Percentiles rank a stretch among this genome's conserved stretches.
Conservation (phyloP, 2,797 vertebrate species). For the Bradypus variegatus region DNA sequence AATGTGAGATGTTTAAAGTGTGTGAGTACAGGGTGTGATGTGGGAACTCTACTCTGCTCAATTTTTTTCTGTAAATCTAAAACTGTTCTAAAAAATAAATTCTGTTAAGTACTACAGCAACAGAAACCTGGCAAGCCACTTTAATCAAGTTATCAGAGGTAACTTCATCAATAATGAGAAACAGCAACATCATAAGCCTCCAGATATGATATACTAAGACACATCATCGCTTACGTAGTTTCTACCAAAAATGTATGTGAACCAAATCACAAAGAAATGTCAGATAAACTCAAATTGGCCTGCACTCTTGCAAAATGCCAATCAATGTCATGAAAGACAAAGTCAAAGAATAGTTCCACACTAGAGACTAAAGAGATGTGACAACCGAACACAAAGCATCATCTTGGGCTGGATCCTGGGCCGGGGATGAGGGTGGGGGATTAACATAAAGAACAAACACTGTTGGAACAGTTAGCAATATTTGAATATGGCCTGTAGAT, state of each 20-base stretch:
- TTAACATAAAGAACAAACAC: neutral
- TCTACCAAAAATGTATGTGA: neutral
- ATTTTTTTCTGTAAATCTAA: neutral
- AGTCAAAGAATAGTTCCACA: neutral
- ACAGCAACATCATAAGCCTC: neutral
- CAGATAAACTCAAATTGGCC: neutral
- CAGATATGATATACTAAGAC: neutral
- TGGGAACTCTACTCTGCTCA: neutral
- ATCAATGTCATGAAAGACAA: neutral
- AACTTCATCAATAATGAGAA: neutral
- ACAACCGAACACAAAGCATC: neutral
- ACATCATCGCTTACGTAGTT: neutral
- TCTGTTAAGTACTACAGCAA: neutral
- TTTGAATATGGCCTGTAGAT: neutral
- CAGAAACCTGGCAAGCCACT: neutral
- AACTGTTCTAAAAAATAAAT: neutral
- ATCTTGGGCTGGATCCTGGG: neutral
- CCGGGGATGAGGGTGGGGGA: neutral
- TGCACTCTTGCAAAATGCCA: neutral
- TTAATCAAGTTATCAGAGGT: neutral
- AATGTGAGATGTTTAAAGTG: neutral
- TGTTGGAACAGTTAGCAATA: neutral
- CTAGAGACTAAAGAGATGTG: neutral
- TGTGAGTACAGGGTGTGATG: neutral
- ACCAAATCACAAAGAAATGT: slow-evolving; percentile 6